phyloP scores from a whole-genome alignment of 35 echinoderm and acorn worm species.

The Lytechinus pictus region DNA sequence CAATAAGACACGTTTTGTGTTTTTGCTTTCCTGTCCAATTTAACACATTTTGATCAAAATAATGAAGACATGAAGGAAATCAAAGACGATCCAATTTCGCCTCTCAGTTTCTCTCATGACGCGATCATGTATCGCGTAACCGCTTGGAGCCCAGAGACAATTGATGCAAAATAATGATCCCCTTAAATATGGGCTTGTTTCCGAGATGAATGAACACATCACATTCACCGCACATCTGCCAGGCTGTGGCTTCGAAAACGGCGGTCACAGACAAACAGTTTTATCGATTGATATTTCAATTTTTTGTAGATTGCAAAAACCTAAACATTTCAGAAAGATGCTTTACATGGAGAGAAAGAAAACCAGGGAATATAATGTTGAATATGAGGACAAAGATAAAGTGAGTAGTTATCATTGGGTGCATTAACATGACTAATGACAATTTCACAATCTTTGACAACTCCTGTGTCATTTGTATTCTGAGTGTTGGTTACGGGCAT shows the following conservation, averaged over 20 bases:
- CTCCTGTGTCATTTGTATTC: no score
- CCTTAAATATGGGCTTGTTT: background rate
- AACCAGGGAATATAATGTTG: no score
- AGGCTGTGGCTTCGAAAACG: background rate
- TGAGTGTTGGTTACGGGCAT: no score
- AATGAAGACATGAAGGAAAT: background rate
- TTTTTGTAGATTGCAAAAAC: background rate
- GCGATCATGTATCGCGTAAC: conserved; percentile 21
- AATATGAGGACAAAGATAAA: no score
- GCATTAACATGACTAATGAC: no score
- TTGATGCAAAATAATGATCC: background rate
- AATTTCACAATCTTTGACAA: no score
- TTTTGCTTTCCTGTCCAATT: background rate
- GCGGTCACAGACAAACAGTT: background rate
- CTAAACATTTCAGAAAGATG: no score
- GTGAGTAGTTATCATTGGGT: no score
- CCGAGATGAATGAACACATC: background rate
- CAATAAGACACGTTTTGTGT: conserved; percentile 36
- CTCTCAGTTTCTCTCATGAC: background rate
- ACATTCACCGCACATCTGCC: background rate
- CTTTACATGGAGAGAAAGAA: no score
- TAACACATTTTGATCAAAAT: background rate
- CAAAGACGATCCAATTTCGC: background rate
- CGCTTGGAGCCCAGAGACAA: background rate
- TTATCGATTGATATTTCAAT: background rate